Base-by-base conservation (phyloP, 2,888 invertebrate genomes). In the Cephalotes varians region DNA sequence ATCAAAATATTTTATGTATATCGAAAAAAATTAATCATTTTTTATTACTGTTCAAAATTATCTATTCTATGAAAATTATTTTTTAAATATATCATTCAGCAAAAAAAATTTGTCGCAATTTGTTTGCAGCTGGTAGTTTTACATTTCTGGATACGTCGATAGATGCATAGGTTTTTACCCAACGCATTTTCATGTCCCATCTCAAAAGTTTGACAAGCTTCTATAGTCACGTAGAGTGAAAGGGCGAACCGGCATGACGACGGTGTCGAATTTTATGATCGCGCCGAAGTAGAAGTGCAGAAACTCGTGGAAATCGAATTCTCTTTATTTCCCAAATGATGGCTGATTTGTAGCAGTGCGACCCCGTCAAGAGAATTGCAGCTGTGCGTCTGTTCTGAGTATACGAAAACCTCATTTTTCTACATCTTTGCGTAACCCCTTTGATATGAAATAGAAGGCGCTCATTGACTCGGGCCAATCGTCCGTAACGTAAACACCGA, bases 401-500 rank as follows among this genome's bases (percentile, higher is more conserved):
- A 18, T 28, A 3, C 15, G 6, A 34, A 71, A 25, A 34, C 56
- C 71, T 56, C 72, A 72, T 56, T 79, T 56, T 71, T 79, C 72
- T 47, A 71, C 56, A 79, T 79, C 77, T 56, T 71, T 40, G 77
- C 72, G 34, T 31, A 79, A 79, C 56, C 77, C 76, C 44, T 79
- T 79, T 37, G 72, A 79, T 54, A 7, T 54, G 77, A 77, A 77
- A 54, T 56, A 69, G 54, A 77, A 77, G 40, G 18, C 71, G 71
- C 18, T 56, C 71, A 71, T 71, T 79, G 77, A 69, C 12, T 34
- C 72, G 77, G 25, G 44, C 72, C 77, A 71, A 79, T 79, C 77
- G 72, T 9, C 56, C 72, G 77, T 71, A 79, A 79, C 72, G 56
- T 79, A 71, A 79, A 58, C 56, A 79, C 44, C 77, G 72, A 79